phyloP scores from a whole-genome alignment of 1,140 invertebrate genomes.

The Drosophila tristis region DNA sequence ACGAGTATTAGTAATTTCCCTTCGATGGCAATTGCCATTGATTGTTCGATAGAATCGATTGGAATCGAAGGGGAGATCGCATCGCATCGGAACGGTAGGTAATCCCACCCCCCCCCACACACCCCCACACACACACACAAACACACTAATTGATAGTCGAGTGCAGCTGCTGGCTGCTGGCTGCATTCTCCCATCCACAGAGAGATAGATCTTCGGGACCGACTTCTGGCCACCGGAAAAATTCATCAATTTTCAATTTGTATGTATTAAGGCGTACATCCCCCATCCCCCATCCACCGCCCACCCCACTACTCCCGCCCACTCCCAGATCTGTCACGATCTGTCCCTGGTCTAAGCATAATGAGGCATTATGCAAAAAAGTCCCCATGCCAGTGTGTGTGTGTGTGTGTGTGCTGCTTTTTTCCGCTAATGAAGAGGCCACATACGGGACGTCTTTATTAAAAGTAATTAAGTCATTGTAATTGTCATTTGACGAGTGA shows the following conservation, averaged over 20 bases:
- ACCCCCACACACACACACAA: neutral
- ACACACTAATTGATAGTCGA: conserved; percentile 63
- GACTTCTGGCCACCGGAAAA: conserved; percentile 66
- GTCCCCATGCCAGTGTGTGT: neutral
- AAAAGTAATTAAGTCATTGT: conserved; percentile 80
- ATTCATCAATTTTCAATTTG: conserved; percentile 84
- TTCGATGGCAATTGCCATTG: conserved; percentile 52
- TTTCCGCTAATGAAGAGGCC: conserved; percentile 75
- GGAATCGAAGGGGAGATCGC: conserved; percentile 1
- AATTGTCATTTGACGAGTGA: conserved; percentile 75
- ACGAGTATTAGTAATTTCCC: conserved; percentile 77
- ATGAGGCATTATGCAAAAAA: conserved; percentile 82
- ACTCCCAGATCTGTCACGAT: too few relatives aligned
- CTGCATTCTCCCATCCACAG: conserved; percentile 10
- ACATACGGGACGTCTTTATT: conserved; percentile 79
- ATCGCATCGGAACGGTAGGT: conserved; percentile 33
- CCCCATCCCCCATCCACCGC: neutral
- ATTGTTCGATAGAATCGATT: conserved; percentile 49
- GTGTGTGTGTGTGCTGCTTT: conserved; percentile 17
- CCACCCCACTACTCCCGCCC: neutral
- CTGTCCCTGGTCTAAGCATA: conserved; percentile 59
- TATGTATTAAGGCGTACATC: conserved; percentile 74
- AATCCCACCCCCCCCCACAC: conserved; percentile 22
- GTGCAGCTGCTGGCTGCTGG: conserved; percentile 35
- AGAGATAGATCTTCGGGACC: conserved; percentile 8